Evolutionary conservation across 2,888 invertebrate species (phyloP).

Genomic region (Drepana falcataria): DNA sequence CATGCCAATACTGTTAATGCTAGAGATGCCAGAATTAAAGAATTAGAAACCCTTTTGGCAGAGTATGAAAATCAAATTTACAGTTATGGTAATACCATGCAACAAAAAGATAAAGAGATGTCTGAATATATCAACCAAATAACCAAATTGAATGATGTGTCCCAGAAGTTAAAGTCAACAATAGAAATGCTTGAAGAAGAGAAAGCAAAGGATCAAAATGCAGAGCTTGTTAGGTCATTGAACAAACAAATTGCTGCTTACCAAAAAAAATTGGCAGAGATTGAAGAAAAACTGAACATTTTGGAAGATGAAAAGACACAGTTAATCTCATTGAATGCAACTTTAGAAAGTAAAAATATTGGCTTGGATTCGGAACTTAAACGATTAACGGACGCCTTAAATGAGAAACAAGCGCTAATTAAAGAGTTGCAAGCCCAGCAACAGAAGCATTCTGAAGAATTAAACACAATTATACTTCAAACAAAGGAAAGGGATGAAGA

Average conservation of each 20-base stretch:
- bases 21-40: slow-evolving; percentile 66
- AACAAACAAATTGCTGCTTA: slow-evolving; percentile 73
- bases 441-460: slow-evolving; percentile 68
- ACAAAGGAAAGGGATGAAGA: slow-evolving; percentile 77
- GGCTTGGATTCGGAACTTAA: slow-evolving; percentile 53
- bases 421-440: slow-evolving; percentile 66
- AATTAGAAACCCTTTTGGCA: slow-evolving; percentile 66
- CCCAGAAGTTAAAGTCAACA: slow-evolving; percentile 72
- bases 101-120: slow-evolving; percentile 70
- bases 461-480: slow-evolving; percentile 60
- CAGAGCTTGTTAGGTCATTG: slow-evolving; percentile 70
- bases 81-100: slow-evolving; percentile 58
- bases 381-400: slow-evolving; percentile 59
- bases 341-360: slow-evolving; percentile 48
- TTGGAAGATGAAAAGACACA: slow-evolving; percentile 69
- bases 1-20: slow-evolving; percentile 46
- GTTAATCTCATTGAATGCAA: slow-evolving; percentile 47
- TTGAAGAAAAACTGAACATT: slow-evolving; percentile 53
- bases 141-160: slow-evolving; percentile 71
- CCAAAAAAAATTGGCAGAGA: slow-evolving; percentile 60
- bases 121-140: slow-evolving; percentile 74
- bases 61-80: slow-evolving; percentile 73
- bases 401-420: slow-evolving; percentile 64
- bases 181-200: slow-evolving; percentile 70
- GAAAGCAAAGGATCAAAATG: slow-evolving; percentile 70